A percentile compares a stretch with the other conserved stretches of the same genome.
Conservation (phyloP, 2,113 vertebrate species). For the Eptesicus fuscus region DNA sequence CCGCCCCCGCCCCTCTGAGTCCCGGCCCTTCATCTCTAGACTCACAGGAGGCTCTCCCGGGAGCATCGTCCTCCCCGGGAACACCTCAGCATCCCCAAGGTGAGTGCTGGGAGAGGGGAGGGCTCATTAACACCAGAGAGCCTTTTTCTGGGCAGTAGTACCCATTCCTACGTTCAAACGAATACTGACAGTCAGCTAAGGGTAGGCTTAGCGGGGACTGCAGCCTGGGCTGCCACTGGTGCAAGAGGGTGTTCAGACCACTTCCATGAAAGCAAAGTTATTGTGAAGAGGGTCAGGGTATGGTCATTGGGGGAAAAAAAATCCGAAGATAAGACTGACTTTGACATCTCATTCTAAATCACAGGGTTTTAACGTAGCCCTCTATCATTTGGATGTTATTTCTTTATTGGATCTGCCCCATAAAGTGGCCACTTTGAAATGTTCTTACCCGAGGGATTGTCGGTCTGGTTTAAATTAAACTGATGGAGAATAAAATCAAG, state of each 20-base stretch:
- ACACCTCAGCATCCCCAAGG: conserved; percentile 78
- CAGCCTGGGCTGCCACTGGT: not conserved
- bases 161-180: not conserved
- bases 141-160: not conserved
- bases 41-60: conserved; percentile 79
- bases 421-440: not conserved
- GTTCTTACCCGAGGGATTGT: not conserved
- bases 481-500: conserved; percentile 27
- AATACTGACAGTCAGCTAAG: not conserved
- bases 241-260: not conserved
- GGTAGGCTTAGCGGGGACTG: not conserved
- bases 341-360: not conserved
- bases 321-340: not conserved
- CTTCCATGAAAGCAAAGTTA: not conserved
- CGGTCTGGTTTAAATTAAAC: conserved; percentile 43
- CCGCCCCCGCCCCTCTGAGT: conserved; percentile 75
- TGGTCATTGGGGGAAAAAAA: not conserved
- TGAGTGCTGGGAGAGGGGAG: conserved; percentile 74
- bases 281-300: not conserved
- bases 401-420: not conserved
- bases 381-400: not conserved
- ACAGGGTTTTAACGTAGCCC: not conserved
- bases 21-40: conserved; percentile 79
- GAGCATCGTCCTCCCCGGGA: conserved; percentile 43
- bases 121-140: not conserved